Evolutionary conservation across 2,888 invertebrate species (phyloP).

Genomic region (Julus scanicus): DNA sequence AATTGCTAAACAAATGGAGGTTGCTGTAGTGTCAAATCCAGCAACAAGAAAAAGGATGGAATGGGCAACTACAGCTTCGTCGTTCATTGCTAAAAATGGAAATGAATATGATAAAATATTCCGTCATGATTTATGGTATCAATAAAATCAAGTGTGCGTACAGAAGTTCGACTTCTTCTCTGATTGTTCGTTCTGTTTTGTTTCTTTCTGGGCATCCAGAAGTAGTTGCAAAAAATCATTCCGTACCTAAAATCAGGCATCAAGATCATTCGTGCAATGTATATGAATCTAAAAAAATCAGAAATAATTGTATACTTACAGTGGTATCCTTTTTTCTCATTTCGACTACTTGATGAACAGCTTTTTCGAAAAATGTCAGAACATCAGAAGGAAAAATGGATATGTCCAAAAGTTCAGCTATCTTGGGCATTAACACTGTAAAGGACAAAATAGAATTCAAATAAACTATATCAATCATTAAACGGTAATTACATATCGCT

Average conservation of each 20-base stretch:
- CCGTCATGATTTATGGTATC: not conserved
- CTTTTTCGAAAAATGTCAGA: not conserved
- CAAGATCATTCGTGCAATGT: not conserved
- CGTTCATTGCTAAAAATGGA: constrained; percentile 6
- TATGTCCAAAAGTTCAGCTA: not conserved
- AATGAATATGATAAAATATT: not conserved
- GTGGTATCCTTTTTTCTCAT: not conserved
- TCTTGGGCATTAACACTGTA: not conserved
- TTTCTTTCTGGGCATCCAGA: not conserved
- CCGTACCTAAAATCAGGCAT: not conserved
- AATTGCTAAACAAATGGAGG: not conserved
- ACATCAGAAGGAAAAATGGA: not conserved
- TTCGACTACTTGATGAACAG: not conserved
- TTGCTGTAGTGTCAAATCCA: constrained; percentile 52
- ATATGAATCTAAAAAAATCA: not conserved
- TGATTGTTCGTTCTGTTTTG: not conserved
- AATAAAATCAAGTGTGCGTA: not conserved
- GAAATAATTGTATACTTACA: not conserved
- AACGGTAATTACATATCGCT: no score
- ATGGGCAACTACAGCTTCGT: constrained; percentile 50
- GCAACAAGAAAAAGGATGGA: constrained; percentile 49
- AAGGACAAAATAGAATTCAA: not conserved
- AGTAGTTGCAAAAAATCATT: constrained; percentile 11
- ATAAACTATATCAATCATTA: no score
- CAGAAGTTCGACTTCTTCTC: not conserved